Base-by-base conservation (phyloP, 2,797 vertebrate species). In the Clamator glandarius region DNA sequence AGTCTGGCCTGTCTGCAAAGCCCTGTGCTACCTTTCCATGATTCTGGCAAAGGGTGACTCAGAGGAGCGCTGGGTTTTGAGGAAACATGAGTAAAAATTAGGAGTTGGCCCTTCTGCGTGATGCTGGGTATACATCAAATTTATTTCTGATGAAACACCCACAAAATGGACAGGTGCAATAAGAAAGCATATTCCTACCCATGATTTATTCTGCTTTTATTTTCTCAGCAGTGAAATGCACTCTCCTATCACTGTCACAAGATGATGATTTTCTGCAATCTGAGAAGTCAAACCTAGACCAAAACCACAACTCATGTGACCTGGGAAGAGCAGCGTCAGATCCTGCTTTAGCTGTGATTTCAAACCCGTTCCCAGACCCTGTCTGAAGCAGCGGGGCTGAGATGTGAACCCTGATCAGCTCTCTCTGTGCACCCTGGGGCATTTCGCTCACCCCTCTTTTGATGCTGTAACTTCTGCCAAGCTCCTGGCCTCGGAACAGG, bases 181-280 rank as follows among this genome's bases (percentile, higher is more conserved):
- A 15, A 54, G 48, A 10, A 84, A 69, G 25, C 21, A 2, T 25
- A 3, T 35, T 76, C 66, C 54, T 76, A 69, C 41, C 77, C 26
- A 0, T 50, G 66, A 54, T 87, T 89, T 84, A n/a, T 82, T 85
- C 73, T 73, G 79, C 0, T 64, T 85, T 63, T 41, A 28, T 84
- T 54, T 82, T 57, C 64, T 59, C 20, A 1, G 77, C 70, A 67
- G 42, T 9, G 39, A 78, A 93, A 62, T 5, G 28, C 24, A 4
- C 41, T 61, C 75, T 55, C 33, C 69, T 51, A 4, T 12, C 35
- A 91, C 84, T 39, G 39, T 39, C 44, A 58, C 1, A 0, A 55
- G 83, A 44, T 8, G 0, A 52, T 76, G 95, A 91, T 95, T 93
- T 93, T 93, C 84, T 94, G 84, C 70, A 61, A 61, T 57, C 73